Evolutionary conservation across 2,113 vertebrate species (phyloP), one percentile per base, ranked within the genome.

Genomic region (Odobenus rosmarus): DNA sequence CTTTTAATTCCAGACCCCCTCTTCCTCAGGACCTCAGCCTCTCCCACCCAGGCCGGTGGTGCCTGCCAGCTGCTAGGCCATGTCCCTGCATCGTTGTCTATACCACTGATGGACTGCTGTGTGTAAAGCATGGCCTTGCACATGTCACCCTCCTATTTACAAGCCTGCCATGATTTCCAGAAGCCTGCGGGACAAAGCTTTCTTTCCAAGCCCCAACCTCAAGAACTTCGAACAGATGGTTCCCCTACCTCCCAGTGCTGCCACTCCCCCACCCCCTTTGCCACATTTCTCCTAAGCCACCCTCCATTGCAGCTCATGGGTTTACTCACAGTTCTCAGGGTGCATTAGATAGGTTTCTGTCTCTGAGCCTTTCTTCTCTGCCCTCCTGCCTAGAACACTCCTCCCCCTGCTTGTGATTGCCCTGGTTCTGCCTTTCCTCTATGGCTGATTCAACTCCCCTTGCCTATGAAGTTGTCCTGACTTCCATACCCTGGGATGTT

Each of bases 171-270:
- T 42, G 31, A 57, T 62, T 85, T 53, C 59, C 26, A 59, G 11
- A 7, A 42, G 24, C 59, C 69, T 92, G 36, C 51, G 79, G 36
- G 19, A 49, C 46, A 46, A 62, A 90, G 55, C 12, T 26, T 79
- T 36, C 23, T 81, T 64, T 36, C 76, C 21, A 83, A 91, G 71
- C 16, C 18, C 31, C 21, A 33, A 64, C 31, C 36, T 33, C 36
- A 1, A 59, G 16, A 16, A n/a, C 71, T 16, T 59, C 19, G 39
- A 18, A 16, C 5, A n/a, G 64, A 28, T 3, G 42, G 12, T 24
- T 23, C 42, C 9, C 57, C n/a, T 33, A 23, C 11, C 5, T 0
- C 23, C 0, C n/a, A 5, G 0, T 0, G 14, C 21, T 33, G 57
- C 33, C 62, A 16, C 6, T 0, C 2, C 24, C 11, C 11, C 28